phyloP scores from a whole-genome alignment of 2,888 invertebrate genomes.

The Drosophila kuntzei region DNA sequence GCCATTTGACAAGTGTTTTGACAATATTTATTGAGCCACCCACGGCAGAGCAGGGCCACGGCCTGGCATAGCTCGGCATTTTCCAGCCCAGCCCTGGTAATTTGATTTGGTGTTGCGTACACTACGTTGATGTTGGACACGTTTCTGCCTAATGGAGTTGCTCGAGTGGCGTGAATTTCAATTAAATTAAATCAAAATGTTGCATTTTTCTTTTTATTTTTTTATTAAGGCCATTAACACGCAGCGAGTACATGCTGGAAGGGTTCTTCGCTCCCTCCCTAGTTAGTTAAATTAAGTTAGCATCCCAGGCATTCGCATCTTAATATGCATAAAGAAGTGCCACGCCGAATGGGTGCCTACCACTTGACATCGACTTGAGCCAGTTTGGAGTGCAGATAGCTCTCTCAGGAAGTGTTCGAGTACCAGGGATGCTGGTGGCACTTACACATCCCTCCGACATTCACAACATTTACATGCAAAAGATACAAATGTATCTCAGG shows the following conservation, averaged over 20 bases:
- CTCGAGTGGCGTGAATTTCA: slow-evolving; percentile 84
- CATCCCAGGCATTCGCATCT: slow-evolving; percentile 57
- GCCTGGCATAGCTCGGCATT: background rate
- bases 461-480: slow-evolving; percentile 16
- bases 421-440: slow-evolving; percentile 5
- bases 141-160: slow-evolving; percentile 85
- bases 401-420: slow-evolving; percentile 3
- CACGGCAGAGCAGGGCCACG: background rate
- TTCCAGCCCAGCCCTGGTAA: slow-evolving; percentile 56
- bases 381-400: slow-evolving; percentile 54
- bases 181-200: slow-evolving; percentile 83
- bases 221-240: slow-evolving; percentile 79
- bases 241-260: slow-evolving; percentile 42
- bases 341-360: slow-evolving; percentile 54
- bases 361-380: slow-evolving; percentile 51
- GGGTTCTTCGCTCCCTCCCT: slow-evolving; percentile 46
- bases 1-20: slow-evolving; percentile 83
- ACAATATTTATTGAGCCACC: slow-evolving; percentile 80
- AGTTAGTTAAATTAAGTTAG: slow-evolving; percentile 77
- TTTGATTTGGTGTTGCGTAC: slow-evolving; percentile 75
- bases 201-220: too few species aligned
- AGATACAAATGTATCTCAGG: slow-evolving; percentile 30
- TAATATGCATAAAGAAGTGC: slow-evolving; percentile 77
- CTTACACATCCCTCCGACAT: slow-evolving; percentile 5
- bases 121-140: slow-evolving; percentile 74